Evolutionary conservation across 2,113 vertebrate genomes (phyloP).

Genomic region (Labeo rohita): DNA sequence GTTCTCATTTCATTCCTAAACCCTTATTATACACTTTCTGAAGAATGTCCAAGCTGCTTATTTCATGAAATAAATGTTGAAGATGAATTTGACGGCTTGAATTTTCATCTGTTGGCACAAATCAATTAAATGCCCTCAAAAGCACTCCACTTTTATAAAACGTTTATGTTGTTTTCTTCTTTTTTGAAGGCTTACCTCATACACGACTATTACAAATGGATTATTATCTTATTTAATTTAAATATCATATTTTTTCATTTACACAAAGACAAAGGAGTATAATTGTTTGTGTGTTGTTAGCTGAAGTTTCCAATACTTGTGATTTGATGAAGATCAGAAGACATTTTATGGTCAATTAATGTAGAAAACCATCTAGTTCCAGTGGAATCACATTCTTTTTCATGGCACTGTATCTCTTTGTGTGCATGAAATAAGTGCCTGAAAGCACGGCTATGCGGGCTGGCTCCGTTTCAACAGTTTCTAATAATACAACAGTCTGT

Average conservation of each 20-base stretch:
- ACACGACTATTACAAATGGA: no score
- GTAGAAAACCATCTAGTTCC: background rate
- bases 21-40: background rate
- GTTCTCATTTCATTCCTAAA: background rate
- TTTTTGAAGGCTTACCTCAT: background rate
- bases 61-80: background rate
- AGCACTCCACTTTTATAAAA: background rate
- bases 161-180: background rate
- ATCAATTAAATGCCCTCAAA: background rate
- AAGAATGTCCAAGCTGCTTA: background rate
- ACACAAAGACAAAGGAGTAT: no score
- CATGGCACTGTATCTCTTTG: background rate
- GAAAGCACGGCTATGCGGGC: background rate
- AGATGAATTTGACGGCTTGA: background rate
- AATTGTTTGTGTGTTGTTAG: background rate
- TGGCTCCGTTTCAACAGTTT: conserved; percentile 27
- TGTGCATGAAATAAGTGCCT: background rate
- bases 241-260: no score
- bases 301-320: background rate
- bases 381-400: background rate
- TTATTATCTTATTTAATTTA: no score
- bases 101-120: background rate
- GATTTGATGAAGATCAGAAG: background rate
- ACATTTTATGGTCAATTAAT: background rate
- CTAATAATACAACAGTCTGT: conserved; percentile 42